phyloP scores from a whole-genome alignment of 1,140 invertebrate species.

The Diabrotica undecimpunctata region DNA sequence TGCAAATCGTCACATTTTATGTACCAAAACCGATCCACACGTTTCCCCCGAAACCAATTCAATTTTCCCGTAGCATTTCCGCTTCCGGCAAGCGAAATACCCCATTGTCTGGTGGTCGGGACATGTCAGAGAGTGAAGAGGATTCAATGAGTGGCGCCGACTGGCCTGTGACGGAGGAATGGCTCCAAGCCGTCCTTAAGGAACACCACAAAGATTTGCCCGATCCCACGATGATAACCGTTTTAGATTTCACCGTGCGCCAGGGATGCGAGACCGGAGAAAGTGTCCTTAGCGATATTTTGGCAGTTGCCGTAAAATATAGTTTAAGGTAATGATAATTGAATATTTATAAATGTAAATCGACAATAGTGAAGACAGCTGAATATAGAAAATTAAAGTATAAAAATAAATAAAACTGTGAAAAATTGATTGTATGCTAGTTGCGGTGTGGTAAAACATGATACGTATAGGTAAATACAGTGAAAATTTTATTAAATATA shows the following conservation, averaged over 20 bases:
- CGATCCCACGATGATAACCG: constrained; percentile 43
- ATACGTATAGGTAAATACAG: too few relatives aligned
- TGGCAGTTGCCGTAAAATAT: constrained; percentile 57
- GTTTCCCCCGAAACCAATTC: too few relatives aligned
- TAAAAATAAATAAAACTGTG: too few relatives aligned
- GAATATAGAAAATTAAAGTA: too few relatives aligned
- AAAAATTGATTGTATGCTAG: background rate
- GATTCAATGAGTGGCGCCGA: constrained; percentile 50
- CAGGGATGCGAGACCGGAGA: constrained; percentile 57
- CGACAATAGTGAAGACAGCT: background rate
- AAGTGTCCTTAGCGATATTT: constrained; percentile 60
- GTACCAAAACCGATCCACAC: too few relatives aligned
- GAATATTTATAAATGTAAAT: background rate
- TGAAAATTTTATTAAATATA: too few relatives aligned
- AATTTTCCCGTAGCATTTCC: too few relatives aligned
- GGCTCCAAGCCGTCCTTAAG: constrained; percentile 57
- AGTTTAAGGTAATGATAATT: constrained; percentile 29
- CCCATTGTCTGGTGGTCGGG: background rate
- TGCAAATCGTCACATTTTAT: too few relatives aligned
- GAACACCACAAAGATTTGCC: constrained; percentile 50
- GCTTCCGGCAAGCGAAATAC: too few relatives aligned
- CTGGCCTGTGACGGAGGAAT: constrained; percentile 58
- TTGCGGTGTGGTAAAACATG: background rate
- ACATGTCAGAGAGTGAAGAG: constrained; percentile 57
- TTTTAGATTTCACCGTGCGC: constrained; percentile 51